These are phyloP conservation scores for Phycodurus eques DNA, from an alignment of 2,113 vertebrate genomes.

Conservation along the genomic window DNA sequence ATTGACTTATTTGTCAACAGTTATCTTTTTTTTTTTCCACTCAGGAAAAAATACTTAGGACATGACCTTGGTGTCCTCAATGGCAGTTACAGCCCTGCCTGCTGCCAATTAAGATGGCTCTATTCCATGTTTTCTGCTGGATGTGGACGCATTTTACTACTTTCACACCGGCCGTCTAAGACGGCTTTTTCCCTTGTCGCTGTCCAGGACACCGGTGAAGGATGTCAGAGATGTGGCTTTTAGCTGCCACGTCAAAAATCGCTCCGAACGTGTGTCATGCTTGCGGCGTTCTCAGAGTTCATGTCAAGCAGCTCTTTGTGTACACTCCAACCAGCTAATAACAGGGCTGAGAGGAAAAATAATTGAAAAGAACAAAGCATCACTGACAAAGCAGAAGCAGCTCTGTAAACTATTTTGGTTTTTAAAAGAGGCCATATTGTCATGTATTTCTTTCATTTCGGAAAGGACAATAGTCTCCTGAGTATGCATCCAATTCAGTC, in stretches of 20 bases:
- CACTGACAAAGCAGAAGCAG: background rate
- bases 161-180: no score
- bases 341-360: constrained; percentile 42
- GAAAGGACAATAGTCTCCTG: background rate
- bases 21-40: no score
- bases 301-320: constrained; percentile 51
- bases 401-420: constrained; percentile 10
- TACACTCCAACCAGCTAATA: constrained; percentile 47
- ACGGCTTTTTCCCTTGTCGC: no score
- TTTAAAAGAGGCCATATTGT: background rate
- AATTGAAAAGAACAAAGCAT: constrained; percentile 40
- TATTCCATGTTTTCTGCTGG: no score
- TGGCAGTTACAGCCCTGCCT: no score
- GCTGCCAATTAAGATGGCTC: no score
- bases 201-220: no score
- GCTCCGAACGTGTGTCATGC: background rate
- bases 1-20: no score
- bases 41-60: no score
- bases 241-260: background rate
- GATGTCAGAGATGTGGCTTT: no score
- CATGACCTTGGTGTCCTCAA: no score
- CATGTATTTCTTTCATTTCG: background rate
- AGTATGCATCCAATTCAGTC: background rate
- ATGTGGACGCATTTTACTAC: no score
- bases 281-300: constrained; percentile 26